A percentile compares a stretch with the other conserved stretches of the same genome.
Evolutionary conservation across 2,888 invertebrate genomes (phyloP).

Genomic region (Spatulosminthurus flaviceps): DNA sequence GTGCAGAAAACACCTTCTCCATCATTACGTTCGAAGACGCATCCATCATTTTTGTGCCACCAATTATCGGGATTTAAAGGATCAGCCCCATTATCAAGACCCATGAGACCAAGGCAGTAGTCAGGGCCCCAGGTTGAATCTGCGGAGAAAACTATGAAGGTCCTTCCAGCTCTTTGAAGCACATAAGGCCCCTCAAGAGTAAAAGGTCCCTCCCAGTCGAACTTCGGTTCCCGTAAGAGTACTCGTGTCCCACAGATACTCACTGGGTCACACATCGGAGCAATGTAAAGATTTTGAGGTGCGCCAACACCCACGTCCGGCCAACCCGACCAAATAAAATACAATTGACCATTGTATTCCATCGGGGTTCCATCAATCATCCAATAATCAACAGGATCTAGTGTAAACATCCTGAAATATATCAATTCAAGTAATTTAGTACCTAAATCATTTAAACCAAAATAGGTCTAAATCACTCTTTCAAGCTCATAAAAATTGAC

Average conservation of each 20-base stretch:
- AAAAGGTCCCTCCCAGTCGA: constrained; percentile 57
- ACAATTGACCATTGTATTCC: constrained; percentile 55
- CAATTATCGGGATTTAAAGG: constrained; percentile 56
- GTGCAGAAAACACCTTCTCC: constrained; percentile 58
- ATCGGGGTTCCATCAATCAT: constrained; percentile 59
- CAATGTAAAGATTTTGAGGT: constrained; percentile 63
- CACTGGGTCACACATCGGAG: constrained; percentile 58
- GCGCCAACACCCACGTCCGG: constrained; percentile 55
- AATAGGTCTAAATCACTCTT: too few relatives aligned
- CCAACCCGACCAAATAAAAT: constrained; percentile 62
- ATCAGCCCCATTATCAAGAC: constrained; percentile 55
- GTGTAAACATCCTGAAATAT: too few relatives aligned
- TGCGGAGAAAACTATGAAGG: constrained; percentile 60
- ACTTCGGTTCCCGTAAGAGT: constrained; percentile 53
- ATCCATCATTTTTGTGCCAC: constrained; percentile 54
- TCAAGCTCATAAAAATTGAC: too few relatives aligned
- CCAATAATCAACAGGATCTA: constrained; percentile 50
- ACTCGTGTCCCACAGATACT: constrained; percentile 56
- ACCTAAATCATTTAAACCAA: too few relatives aligned
- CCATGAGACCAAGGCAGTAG: constrained; percentile 61
- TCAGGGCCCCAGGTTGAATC: constrained; percentile 61
- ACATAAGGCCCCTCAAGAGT: constrained; percentile 59
- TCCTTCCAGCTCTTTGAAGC: constrained; percentile 53
- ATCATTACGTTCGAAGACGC: constrained; percentile 60
- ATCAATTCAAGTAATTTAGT: too few relatives aligned